A percentile compares a stretch with the other conserved stretches of the same genome.
These are phyloP conservation scores for Cordilura impudica DNA, from an alignment of 2,888 invertebrate genomes.

Conservation along the genomic window DNA sequence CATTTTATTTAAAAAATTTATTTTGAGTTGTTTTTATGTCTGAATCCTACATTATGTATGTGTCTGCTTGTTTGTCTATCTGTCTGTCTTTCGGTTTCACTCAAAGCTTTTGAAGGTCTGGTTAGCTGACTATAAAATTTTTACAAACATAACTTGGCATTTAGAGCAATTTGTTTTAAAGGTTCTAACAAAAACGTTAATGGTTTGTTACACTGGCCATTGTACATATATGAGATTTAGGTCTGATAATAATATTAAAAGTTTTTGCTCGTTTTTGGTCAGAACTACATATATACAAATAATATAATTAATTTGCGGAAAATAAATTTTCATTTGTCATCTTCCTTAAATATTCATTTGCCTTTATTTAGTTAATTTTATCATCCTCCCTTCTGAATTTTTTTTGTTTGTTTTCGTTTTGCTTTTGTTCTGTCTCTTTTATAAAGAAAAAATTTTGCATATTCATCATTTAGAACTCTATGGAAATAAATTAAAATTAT, in stretches of 20 bases:
- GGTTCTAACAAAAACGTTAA: constrained; percentile 21
- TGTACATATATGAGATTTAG: constrained; percentile 16
- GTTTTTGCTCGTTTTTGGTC: neutral
- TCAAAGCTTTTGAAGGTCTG: constrained; percentile 2
- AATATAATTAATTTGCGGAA: too few relatives aligned
- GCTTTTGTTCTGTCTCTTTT: neutral
- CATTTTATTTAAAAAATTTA: neutral
- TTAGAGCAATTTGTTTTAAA: constrained; percentile 18
- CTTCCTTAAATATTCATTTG: neutral
- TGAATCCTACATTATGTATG: neutral
- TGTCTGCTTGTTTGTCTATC: neutral
- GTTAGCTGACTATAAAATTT: constrained; percentile 41
- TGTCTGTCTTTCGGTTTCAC: constrained; percentile 15
- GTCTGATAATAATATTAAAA: neutral
- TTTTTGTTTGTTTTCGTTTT: neutral
- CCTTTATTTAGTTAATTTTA: neutral
- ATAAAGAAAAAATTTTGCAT: constrained; percentile 6
- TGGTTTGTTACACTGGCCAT: constrained; percentile 50
- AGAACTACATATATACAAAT: neutral
- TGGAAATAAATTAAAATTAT: neutral
- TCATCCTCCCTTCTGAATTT: neutral
- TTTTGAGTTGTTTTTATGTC: constrained; percentile 3
- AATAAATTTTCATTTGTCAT: neutral
- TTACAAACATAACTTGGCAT: constrained; percentile 34
- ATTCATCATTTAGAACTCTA: neutral